Percentiles rank a stretch among this genome's conserved stretches.
phyloP scores from a whole-genome alignment of 2,113 vertebrate genomes.

The Neomonachus schauinslandi region DNA sequence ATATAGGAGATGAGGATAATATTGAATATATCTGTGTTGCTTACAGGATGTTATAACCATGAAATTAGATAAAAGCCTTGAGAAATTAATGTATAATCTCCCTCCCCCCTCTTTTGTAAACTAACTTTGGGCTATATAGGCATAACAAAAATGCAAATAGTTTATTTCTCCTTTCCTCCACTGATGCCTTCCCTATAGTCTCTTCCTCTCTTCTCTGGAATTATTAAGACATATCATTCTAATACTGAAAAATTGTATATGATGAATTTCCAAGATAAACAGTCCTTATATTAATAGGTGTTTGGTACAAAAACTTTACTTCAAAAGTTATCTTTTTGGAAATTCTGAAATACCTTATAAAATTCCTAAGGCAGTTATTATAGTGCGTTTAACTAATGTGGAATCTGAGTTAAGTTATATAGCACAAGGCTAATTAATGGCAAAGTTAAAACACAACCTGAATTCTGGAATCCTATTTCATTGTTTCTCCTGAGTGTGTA shows the following conservation, averaged over 20 bases:
- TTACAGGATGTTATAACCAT: not conserved
- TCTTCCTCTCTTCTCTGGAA: not conserved
- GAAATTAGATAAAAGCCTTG: not conserved
- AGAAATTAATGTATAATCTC: not conserved
- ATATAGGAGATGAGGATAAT: not conserved
- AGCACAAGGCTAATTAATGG: not conserved
- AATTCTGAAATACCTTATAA: not conserved
- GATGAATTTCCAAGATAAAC: not conserved
- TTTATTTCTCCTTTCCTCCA: not conserved
- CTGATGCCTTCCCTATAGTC: not conserved
- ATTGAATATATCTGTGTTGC: not conserved
- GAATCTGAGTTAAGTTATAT: not conserved
- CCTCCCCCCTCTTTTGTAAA: not conserved
- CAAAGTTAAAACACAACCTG: not conserved
- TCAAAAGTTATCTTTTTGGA: not conserved
- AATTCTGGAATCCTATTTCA: not conserved
- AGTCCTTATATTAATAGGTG: not conserved
- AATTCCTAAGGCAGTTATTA: not conserved
- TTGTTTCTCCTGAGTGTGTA: not conserved
- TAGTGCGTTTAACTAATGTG: not conserved
- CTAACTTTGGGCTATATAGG: not conserved
- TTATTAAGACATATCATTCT: not conserved
- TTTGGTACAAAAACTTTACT: not conserved
- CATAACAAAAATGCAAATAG: not conserved
- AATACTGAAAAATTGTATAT: not conserved